Percentiles rank a stretch among this genome's conserved stretches.
Evolutionary conservation across 1,140 invertebrate species (phyloP).

Genomic region (Ephestia elutella): DNA sequence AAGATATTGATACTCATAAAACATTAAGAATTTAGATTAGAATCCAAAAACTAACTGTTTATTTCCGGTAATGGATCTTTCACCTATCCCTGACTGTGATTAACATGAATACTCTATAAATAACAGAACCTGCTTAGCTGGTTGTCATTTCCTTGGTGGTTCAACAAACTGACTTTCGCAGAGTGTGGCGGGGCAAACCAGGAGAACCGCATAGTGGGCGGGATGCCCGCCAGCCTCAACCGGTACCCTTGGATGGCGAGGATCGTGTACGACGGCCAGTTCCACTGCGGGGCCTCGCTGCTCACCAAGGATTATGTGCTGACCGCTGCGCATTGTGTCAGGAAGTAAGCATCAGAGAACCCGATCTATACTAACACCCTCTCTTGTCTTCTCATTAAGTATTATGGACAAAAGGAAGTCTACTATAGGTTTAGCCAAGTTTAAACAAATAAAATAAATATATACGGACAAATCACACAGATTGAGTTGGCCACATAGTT

Average conservation of each 20-base stretch:
- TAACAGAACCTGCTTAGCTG: not conserved
- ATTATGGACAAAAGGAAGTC: too few species aligned
- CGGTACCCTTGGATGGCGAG: conserved; percentile 91
- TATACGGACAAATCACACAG: too few species aligned
- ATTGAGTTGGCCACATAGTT: too few species aligned
- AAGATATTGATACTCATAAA: too few species aligned
- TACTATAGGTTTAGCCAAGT: too few species aligned
- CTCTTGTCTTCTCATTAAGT: too few species aligned
- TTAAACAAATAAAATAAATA: too few species aligned
- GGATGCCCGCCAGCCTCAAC: conserved; percentile 84
- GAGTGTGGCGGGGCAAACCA: conserved; percentile 83
- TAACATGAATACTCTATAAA: not conserved
- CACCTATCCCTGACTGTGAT: not conserved
- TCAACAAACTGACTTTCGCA: conserved; percentile 57
- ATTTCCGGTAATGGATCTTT: not conserved
- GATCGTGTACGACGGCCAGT: conserved; percentile 88
- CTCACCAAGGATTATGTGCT: conserved; percentile 83
- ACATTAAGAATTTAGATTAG: too few species aligned
- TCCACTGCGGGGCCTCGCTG: conserved; percentile 92
- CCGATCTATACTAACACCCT: too few species aligned
- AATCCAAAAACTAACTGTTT: too few species aligned
- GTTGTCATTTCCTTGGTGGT: conserved; percentile 21
- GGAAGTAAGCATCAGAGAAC: conserved; percentile 68
- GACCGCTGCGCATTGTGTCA: conserved; percentile 82
- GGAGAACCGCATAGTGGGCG: conserved; percentile 83